Conservation (phyloP, 2,113 vertebrate species). For the Lasiurus borealis region DNA sequence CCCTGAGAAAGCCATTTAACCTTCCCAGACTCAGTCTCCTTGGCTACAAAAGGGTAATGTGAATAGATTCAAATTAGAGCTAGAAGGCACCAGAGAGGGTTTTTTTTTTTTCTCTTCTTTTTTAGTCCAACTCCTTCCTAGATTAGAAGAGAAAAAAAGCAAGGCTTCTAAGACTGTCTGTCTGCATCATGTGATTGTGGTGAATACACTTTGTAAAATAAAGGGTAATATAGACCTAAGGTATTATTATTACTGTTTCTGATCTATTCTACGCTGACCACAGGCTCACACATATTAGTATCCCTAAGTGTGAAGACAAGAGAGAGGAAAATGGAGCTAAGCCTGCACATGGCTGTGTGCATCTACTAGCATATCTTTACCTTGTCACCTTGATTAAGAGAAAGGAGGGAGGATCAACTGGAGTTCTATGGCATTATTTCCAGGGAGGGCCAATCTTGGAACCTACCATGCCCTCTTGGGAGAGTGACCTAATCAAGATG, state of each 20-base stretch:
- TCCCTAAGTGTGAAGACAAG: not conserved
- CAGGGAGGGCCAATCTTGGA: conserved; percentile 79
- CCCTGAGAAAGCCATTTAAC: not conserved
- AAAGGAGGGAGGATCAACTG: not conserved
- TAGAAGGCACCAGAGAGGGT: not conserved
- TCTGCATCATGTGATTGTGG: not conserved
- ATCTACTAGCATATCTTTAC: not conserved
- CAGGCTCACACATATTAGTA: not conserved
- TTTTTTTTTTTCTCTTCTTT: not conserved
- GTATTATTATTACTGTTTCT: not conserved
- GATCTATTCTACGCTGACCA: not conserved
- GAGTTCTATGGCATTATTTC: conserved; percentile 71
- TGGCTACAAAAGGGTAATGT: not conserved
- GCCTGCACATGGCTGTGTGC: not conserved
- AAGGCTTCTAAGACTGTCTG: not conserved
- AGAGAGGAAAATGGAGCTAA: not conserved
- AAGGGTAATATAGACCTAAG: not conserved
- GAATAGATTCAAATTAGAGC: not conserved
- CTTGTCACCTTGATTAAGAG: not conserved
- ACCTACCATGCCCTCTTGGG: conserved; percentile 83
- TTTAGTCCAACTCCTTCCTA: not conserved
- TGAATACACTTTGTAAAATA: not conserved
- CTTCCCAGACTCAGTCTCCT: not conserved
- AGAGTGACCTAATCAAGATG: conserved; percentile 91
- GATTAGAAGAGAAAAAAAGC: not conserved